Evolutionary conservation across 2,888 invertebrate genomes (phyloP).

Genomic region (Tineola bisselliella): DNA sequence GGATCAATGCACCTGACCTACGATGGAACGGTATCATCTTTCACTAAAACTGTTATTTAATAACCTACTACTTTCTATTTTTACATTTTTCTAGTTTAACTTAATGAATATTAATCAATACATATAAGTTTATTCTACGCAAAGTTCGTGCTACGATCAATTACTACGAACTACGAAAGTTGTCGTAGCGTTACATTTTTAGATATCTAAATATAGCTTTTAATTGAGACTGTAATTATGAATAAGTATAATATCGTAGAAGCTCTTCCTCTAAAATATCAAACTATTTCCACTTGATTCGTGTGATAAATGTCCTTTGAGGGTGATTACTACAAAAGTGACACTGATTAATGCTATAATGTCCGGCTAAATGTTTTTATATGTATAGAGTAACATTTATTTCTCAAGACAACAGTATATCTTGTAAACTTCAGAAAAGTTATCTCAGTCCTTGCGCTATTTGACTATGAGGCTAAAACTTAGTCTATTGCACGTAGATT

Average conservation of each 20-base stretch:
- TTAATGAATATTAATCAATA: too few relatives aligned
- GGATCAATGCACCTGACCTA: neutral
- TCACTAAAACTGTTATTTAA: neutral
- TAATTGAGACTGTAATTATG: too few relatives aligned
- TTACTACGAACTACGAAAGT: too few relatives aligned
- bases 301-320: constrained; percentile 39
- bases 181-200: too few relatives aligned
- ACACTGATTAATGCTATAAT: constrained; percentile 43
- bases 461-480: neutral
- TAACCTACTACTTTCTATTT: too few relatives aligned
- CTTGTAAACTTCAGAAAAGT: neutral
- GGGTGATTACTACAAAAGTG: constrained; percentile 45
- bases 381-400: neutral
- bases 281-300: neutral
- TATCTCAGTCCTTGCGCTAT: neutral
- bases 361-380: neutral
- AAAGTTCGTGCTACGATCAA: too few relatives aligned
- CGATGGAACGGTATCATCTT: neutral
- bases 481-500: neutral
- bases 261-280: neutral
- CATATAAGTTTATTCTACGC: too few relatives aligned
- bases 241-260: too few relatives aligned
- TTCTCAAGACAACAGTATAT: neutral
- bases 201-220: too few relatives aligned
- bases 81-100: too few relatives aligned